Evolutionary conservation across 2,797 vertebrate genomes (phyloP), one percentile per base, ranked within the genome.

Genomic region (Leptoclinus maculatus): DNA sequence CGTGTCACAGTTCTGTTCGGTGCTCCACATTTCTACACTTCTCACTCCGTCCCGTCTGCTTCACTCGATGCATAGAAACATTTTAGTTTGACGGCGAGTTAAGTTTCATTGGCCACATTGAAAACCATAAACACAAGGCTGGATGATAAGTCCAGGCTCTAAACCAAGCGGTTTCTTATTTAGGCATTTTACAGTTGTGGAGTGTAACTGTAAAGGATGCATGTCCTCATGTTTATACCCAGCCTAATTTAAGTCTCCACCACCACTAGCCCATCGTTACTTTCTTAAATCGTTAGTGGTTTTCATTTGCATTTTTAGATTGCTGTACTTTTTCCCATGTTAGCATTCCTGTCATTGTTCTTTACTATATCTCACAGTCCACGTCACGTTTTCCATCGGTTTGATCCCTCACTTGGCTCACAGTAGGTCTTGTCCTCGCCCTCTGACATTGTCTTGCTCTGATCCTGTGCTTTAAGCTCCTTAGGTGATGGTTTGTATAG

Each of bases 31-130:
- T 62, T 80, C 70, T 70, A 13, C 53, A 53, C 65, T 59, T 83
- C 39, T 76, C 51, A 23, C 58, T 70, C 34, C 0, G 69, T 71
- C 78, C 56, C 58, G 29, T 82, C 77, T 77, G 65, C 75, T 81
- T 82, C 74, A 69, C 39, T 75, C 69, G 72, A 34, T 58, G 66
- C 76, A 63, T 74, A 79, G 78, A 85, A 80, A 70, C 72, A 51
- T 77, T 84, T 86, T 47, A 71, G 85, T 87, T 90, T 77, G 75
- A 83, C 87, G 53, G 77, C 78, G 86, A 80, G 58, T 85, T 82
- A 10, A 76, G 75, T 88, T 91, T 92, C 66, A 87, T 83, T 81
- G 87, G 88, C 84, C 87, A 79, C 82, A 78, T 60, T 76, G 84
- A 89, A 90, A 82, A 78, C 72, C 68, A 69, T 88, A 83, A 88